Evolutionary conservation across 53 echinoderm and acorn worm species (phyloP).

Genomic region (Echinometra lucunter): DNA sequence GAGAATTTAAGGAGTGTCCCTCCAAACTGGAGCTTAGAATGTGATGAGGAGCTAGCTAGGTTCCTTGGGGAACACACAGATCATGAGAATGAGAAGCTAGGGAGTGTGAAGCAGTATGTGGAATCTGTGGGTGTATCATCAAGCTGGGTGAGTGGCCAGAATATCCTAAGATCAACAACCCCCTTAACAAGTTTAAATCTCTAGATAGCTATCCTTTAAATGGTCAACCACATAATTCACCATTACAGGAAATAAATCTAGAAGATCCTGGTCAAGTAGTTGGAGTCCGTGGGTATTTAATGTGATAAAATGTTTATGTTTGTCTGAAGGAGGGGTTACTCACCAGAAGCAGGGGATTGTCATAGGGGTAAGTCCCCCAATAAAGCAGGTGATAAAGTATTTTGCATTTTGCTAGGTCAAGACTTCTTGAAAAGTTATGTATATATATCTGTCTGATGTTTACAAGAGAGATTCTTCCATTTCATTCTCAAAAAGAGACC

Average conservation of each 20-base stretch:
- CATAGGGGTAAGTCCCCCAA: not conserved
- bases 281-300: not conserved
- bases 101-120: slow-evolving; percentile 95
- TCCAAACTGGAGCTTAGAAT: slow-evolving; percentile 87
- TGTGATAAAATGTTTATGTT: not conserved
- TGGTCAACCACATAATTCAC: not conserved
- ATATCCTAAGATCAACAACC: not conserved
- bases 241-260: not conserved
- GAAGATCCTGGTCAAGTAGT: not conserved
- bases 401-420: not conserved
- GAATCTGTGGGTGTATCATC: slow-evolving; percentile 95
- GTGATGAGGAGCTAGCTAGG: slow-evolving; percentile 93
- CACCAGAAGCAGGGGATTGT: not conserved
- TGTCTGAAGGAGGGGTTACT: not conserved
- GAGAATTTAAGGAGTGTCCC: slow-evolving; percentile 72
- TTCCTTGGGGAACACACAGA: slow-evolving; percentile 93
- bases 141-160: slow-evolving; percentile 74
- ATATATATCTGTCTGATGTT: not conserved
- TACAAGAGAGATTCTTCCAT: not conserved
- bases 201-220: not conserved
- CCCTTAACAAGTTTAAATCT: not conserved
- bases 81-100: slow-evolving; percentile 86
- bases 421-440: not conserved
- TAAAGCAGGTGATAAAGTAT: not conserved
- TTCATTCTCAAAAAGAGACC: not conserved